Evolutionary conservation across 2,888 invertebrate species (phyloP).

Genomic region (Drosophila robusta): DNA sequence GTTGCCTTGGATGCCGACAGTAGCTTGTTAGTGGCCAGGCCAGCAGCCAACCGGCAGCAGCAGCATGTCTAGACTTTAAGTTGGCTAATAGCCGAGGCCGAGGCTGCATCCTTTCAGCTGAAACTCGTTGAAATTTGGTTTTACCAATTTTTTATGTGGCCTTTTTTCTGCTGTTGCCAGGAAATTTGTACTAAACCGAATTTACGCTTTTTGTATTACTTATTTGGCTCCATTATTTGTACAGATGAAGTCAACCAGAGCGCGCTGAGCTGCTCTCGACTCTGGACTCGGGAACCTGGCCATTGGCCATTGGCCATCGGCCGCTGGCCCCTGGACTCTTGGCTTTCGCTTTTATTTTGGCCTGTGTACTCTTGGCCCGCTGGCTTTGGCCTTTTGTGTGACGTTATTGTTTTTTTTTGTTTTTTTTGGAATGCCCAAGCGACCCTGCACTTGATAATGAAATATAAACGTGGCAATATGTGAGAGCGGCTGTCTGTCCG

Average conservation of each 20-base stretch:
- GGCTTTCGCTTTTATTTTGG: constrained; percentile 39
- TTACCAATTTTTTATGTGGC: constrained; percentile 14
- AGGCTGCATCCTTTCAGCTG: constrained; percentile 36
- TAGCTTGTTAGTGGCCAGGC: constrained; percentile 64
- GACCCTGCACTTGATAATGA: constrained; percentile 73
- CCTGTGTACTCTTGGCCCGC: constrained; percentile 35
- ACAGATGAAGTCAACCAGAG: constrained; percentile 56
- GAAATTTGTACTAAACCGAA: constrained; percentile 73
- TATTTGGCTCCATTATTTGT: constrained; percentile 75
- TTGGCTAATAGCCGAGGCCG: constrained; percentile 72
- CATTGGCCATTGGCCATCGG: background rate
- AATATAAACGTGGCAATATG: constrained; percentile 68
- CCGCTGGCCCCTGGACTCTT: constrained; percentile 5
- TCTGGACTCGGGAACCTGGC: background rate
- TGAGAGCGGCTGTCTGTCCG: constrained; percentile 22
- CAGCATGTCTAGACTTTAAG: constrained; percentile 73
- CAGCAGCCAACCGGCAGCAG: constrained; percentile 9
- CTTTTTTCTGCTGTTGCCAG: constrained; percentile 27
- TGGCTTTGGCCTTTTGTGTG: constrained; percentile 64
- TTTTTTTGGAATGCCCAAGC: constrained; percentile 48
- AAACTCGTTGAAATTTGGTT: constrained; percentile 49
- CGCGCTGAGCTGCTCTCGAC: constrained; percentile 42
- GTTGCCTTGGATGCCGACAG: constrained; percentile 76
- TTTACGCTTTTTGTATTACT: constrained; percentile 77
- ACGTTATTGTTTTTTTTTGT: constrained; percentile 22